Base-by-base conservation (phyloP, 2,113 vertebrate genomes). In the Mormoops blainvillei region DNA sequence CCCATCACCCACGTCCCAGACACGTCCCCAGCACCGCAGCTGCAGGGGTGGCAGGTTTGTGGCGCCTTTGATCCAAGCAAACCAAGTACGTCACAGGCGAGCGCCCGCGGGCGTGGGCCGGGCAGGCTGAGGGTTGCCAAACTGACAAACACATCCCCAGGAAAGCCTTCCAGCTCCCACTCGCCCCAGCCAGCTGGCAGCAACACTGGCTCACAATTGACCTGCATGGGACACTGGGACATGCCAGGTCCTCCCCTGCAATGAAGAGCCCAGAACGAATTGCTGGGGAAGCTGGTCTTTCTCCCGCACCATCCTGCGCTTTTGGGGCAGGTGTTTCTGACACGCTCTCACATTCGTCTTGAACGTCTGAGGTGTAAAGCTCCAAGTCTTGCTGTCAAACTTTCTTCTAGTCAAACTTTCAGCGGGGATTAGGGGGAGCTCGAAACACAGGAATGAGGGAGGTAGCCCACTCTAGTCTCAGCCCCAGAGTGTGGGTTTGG, bases 61-160 rank as follows among this genome's bases (percentile, higher is more conserved):
- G 52, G 93, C 89, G 43, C n/a, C 84, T 98, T 97, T 97, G 97
- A 97, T 97, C 83, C 78, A 38, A 3, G 9, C 12, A 10, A 54
- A 89, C 14, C 2, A 77, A 70, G 54, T 80, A 20, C 85, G 94
- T 97, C 95, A 97, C 77, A 94, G 76, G 87, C 87, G 90, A 45
- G 91, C 0, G 41, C 70, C 54, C 2, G 12, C 7, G 12, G 28
- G 95, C 45, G 94, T 92, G 96, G 94, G 94, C 91, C 22, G 28
- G 54, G 91, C 20, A 1, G 80, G 8, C 54, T 0, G 1, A 87
- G 96, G 83, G 94, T 50, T 86, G 92, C 96, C 90, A n/a, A 70
- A 48, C 74, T 87, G 74, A 92, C 52, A 81, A 50, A 43, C 94
- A 78, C 58, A 63, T 52, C 82, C 63, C 81, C 76, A 76, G 94